Evolutionary conservation across 1,140 invertebrate species (phyloP), one percentile per base, ranked within the genome.

Genomic region (Lineus longissimus): DNA sequence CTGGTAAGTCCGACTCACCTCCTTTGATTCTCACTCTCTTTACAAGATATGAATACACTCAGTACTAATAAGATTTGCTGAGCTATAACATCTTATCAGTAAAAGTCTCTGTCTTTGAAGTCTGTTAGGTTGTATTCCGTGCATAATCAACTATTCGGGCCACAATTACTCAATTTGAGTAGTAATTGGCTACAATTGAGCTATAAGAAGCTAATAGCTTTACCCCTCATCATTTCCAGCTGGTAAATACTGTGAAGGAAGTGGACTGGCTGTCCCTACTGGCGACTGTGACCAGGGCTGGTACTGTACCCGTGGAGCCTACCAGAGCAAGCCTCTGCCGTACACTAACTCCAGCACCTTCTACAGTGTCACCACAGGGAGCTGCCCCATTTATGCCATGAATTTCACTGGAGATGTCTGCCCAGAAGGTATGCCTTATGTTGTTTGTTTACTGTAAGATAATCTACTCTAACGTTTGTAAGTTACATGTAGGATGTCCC

Each of bases 241-340:
- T 69, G 77, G 77, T 19, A 67, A 73, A 62, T 78, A 77, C 65
- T 79, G 77, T 69, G 70, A 66, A 47, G 68, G 69, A 4, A 69
- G 70, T 51, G 78, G 76, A 17, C 63, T 77, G 51, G 33, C 71
- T 0, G 70, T 70, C 33, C 76, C 76, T 2, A 73, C 70, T 19
- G 74, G 70, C 40, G 62, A 70, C 61, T 79, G 77, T 67, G 59
- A 69, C 9, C 65, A 69, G 19, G 77, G 77, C 11, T 79, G 75
- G 75, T 78, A 71, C 65, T 79, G 77, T 57, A 67, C 67, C 19
- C 68, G 73, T n/a, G 77, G 76, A 2, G 72, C 78, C n/a, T 78
- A 61, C 55, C 64, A 66, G 25, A 55, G 66, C 33, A 69, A 72
- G 59, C 78, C 78, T 29, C 61, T 69, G 11, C 71, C 73, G 13